phyloP scores from a whole-genome alignment of 2,113 vertebrate genomes.

The Poeciliopsis prolifica region DNA sequence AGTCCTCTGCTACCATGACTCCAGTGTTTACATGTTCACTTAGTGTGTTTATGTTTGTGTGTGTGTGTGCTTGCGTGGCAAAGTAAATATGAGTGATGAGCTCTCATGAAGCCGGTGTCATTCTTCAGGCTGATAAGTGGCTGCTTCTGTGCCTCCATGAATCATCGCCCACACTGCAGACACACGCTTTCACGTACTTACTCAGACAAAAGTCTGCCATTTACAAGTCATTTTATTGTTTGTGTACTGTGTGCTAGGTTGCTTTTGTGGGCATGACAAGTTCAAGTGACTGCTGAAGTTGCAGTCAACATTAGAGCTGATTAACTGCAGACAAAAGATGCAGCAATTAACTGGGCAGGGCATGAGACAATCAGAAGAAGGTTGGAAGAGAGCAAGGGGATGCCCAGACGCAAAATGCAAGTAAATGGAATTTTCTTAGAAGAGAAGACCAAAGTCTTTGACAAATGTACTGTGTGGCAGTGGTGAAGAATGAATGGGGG shows the following conservation, averaged over 20 bases:
- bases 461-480: slow-evolving; percentile 38
- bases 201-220: slow-evolving; percentile 39
- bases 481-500: slow-evolving; percentile 11
- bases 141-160: slow-evolving; percentile 74
- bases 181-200: slow-evolving; percentile 37
- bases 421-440: slow-evolving; percentile 49
- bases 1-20: slow-evolving; percentile 68
- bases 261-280: slow-evolving; percentile 25
- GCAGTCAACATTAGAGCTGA: slow-evolving; percentile 74
- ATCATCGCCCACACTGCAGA: slow-evolving; percentile 67
- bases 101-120: slow-evolving; percentile 70
- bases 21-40: slow-evolving; percentile 82
- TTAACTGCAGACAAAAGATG: slow-evolving; percentile 70
- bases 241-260: background rate
- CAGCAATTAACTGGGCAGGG: slow-evolving; percentile 25
- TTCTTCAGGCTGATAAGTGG: slow-evolving; percentile 75
- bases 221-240: slow-evolving; percentile 46
- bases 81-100: slow-evolving; percentile 76
- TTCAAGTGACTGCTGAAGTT: slow-evolving; percentile 68
- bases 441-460: slow-evolving; percentile 36
- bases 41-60: slow-evolving; percentile 61
- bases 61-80: slow-evolving; percentile 13
- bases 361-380: slow-evolving; percentile 42
- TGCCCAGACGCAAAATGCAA: slow-evolving; percentile 40
- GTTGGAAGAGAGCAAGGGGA: slow-evolving; percentile 41